Conservation (phyloP, 92 coral and sea anemone genomes). For the Porites rus region DNA sequence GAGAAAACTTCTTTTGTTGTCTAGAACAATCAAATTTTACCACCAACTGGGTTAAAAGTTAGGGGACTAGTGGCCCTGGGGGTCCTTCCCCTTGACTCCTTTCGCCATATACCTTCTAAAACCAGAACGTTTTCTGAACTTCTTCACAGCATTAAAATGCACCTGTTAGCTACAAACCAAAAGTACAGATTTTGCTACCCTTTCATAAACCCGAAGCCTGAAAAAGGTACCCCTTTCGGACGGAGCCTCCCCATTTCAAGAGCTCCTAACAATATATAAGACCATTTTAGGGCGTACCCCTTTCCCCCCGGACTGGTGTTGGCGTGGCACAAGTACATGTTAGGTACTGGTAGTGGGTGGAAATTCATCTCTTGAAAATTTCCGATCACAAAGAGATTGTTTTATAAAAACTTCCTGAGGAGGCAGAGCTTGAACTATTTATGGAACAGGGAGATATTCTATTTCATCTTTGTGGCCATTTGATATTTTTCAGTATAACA, state of each 20-base stretch:
- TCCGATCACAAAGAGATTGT: neutral
- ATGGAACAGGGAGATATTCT: neutral
- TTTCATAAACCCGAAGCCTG: too few species aligned
- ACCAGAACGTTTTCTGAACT: neutral
- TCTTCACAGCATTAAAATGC: neutral
- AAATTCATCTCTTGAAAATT: neutral
- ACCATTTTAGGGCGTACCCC: too few species aligned
- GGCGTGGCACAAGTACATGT: too few species aligned
- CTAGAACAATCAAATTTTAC: neutral
- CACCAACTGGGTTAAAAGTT: neutral
- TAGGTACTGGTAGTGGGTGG: neutral
- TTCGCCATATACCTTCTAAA: too few species aligned
- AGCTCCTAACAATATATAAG: too few species aligned
- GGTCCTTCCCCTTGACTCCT: too few species aligned
- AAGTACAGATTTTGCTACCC: too few species aligned
- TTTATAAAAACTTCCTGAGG: slow-evolving; percentile 6
- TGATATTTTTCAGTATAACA: neutral
- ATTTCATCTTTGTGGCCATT: neutral
- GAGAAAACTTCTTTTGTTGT: neutral
- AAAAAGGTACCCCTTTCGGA: too few species aligned
- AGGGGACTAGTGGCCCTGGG: neutral
- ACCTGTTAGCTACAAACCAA: too few species aligned
- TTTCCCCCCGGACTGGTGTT: too few species aligned
- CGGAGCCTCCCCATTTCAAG: too few species aligned
- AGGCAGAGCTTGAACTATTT: neutral